Evolutionary conservation across 2,113 vertebrate genomes (phyloP).

Genomic region (Vicugna pacos): DNA sequence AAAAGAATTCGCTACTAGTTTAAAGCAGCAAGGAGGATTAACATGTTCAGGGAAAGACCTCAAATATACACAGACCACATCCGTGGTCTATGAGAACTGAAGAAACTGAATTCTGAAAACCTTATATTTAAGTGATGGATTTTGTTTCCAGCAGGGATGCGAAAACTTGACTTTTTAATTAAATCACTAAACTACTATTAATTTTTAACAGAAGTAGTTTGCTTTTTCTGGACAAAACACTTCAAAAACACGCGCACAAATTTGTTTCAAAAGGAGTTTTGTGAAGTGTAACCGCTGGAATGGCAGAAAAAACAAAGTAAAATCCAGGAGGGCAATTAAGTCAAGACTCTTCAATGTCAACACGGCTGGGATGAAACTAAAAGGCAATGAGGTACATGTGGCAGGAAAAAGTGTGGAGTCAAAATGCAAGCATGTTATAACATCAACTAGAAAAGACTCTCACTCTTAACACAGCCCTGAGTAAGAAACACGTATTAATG

Average conservation of each 20-base stretch:
- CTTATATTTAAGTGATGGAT: background rate
- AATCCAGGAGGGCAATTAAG: slow-evolving; percentile 6
- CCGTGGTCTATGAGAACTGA: background rate
- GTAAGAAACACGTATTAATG: background rate
- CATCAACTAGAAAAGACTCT: background rate
- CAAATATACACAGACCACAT: background rate
- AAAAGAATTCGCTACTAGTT: background rate
- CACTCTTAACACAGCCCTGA: background rate
- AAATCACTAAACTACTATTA: background rate
- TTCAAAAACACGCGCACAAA: background rate
- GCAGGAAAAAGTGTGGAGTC: background rate
- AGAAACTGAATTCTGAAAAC: background rate
- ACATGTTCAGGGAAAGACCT: background rate
- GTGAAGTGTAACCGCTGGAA: background rate
- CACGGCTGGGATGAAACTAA: background rate
- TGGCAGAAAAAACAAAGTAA: background rate
- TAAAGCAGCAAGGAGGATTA: background rate
- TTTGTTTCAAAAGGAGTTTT: background rate
- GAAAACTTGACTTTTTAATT: slow-evolving; percentile 3
- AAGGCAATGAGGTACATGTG: background rate
- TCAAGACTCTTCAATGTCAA: background rate
- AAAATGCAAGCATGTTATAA: background rate
- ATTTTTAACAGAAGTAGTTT: background rate
- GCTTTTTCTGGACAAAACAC: slow-evolving; percentile 17
- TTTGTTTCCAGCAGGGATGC: slow-evolving; percentile 10